Conservation (phyloP, 1,140 invertebrate species). For the Limonius californicus region DNA sequence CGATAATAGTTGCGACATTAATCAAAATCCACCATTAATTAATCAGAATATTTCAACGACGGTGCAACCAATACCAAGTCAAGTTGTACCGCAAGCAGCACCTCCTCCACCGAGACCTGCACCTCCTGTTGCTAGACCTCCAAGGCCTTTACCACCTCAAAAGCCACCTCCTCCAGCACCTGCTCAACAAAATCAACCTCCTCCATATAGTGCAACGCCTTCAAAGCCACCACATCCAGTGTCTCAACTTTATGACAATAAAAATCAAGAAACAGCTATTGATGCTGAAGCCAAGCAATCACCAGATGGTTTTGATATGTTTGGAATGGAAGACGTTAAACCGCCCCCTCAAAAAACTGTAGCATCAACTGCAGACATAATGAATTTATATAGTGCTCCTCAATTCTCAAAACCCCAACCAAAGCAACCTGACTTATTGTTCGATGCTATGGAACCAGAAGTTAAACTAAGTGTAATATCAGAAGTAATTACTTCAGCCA, state of each 20-base stretch:
- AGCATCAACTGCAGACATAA: slow-evolving; percentile 60
- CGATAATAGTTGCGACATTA: slow-evolving; percentile 40
- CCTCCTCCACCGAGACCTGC: slow-evolving; percentile 46
- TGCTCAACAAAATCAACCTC: slow-evolving; percentile 39
- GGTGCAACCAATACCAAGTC: slow-evolving; percentile 25
- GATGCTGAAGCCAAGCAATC: not conserved
- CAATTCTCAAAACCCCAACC: slow-evolving; percentile 44
- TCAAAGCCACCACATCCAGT: slow-evolving; percentile 35
- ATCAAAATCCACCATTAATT: slow-evolving; percentile 45
- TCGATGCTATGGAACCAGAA: slow-evolving; percentile 37
- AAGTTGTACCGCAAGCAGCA: no score
- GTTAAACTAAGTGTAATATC: not conserved
- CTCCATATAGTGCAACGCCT: slow-evolving; percentile 34
- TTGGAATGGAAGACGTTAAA: slow-evolving; percentile 44
- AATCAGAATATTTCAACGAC: not conserved
- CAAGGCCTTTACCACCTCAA: slow-evolving; percentile 37
- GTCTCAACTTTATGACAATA: slow-evolving; percentile 21
- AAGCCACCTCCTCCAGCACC: slow-evolving; percentile 49
- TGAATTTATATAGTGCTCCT: slow-evolving; percentile 61
- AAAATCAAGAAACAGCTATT: slow-evolving; percentile 22
- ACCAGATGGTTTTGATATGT: slow-evolving; percentile 50
- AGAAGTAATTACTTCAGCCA: not conserved
- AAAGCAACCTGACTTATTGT: slow-evolving; percentile 45
- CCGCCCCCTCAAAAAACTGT: slow-evolving; percentile 41
- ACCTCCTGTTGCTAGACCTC: slow-evolving; percentile 38